Evolutionary conservation across 1,140 invertebrate genomes (phyloP).

Genomic region (Planococcus citri): DNA sequence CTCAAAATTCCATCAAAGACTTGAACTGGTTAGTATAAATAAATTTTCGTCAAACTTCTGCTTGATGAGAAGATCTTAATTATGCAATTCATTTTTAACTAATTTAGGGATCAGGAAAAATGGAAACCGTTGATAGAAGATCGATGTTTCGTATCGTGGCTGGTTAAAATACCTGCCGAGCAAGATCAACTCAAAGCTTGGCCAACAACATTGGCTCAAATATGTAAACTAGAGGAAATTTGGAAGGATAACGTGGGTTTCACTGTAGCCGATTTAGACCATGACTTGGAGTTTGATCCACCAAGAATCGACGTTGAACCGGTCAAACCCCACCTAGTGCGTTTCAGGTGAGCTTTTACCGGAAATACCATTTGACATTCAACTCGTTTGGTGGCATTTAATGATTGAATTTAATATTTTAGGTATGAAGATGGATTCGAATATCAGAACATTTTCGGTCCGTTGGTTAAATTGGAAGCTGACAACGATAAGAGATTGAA

Average conservation of each 20-base stretch:
- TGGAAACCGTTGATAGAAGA: slow-evolving; percentile 98
- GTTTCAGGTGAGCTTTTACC: no score
- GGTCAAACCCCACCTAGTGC: slow-evolving; percentile 90
- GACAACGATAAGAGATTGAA: slow-evolving; percentile 98
- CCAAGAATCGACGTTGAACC: slow-evolving; percentile 94
- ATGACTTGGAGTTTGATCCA: no score
- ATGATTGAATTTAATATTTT: neutral
- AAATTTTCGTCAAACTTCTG: no score
- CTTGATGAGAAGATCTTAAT: no score
- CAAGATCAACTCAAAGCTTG: slow-evolving; percentile 88
- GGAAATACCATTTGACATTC: slow-evolving; percentile 26
- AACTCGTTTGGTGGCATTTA: neutral
- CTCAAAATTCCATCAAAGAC: slow-evolving; percentile 89
- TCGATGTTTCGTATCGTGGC: slow-evolving; percentile 87
- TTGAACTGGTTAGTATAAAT: slow-evolving; percentile 85
- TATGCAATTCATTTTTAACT: slow-evolving; percentile 23
- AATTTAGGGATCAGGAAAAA: slow-evolving; percentile 77
- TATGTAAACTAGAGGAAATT: slow-evolving; percentile 93
- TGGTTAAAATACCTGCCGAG: slow-evolving; percentile 91
- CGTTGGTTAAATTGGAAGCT: slow-evolving; percentile 91
- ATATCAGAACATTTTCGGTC: slow-evolving; percentile 97
- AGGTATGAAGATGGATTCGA: slow-evolving; percentile 97
- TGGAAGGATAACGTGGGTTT: slow-evolving; percentile 98
- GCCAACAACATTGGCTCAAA: slow-evolving; percentile 92
- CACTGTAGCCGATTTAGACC: slow-evolving; percentile 95